A percentile compares a stretch with the other conserved stretches of the same genome.
Evolutionary conservation across 2,888 invertebrate species (phyloP).

Genomic region (Rotaria socialis): DNA sequence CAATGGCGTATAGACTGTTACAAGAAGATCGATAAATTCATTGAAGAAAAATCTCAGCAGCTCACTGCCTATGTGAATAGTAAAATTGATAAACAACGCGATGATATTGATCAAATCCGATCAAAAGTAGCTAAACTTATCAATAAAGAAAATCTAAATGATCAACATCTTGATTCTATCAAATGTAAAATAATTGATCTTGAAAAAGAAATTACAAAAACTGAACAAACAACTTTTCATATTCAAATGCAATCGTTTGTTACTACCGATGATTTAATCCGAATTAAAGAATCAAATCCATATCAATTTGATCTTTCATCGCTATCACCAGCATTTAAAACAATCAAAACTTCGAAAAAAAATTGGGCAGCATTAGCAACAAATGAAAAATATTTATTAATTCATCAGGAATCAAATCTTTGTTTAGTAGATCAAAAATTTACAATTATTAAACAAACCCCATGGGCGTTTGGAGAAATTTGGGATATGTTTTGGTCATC

Average conservation of each 20-base stretch:
- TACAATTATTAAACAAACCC: background rate
- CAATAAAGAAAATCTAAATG: too few relatives aligned
- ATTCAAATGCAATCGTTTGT: background rate
- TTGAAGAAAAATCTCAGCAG: too few relatives aligned
- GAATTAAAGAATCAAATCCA: background rate
- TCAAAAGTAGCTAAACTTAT: too few relatives aligned
- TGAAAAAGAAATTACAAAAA: background rate
- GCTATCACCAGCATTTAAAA: background rate
- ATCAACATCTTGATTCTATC: too few relatives aligned
- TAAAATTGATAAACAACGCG: too few relatives aligned
- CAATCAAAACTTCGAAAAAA: background rate
- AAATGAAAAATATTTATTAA: too few relatives aligned
- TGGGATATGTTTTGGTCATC: conserved; percentile 11
- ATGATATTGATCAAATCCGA: too few relatives aligned
- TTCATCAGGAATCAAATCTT: background rate
- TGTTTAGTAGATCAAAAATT: background rate
- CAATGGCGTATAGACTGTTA: too few relatives aligned
- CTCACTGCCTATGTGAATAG: too few relatives aligned
- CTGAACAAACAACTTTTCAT: background rate
- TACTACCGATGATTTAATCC: background rate
- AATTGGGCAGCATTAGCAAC: background rate
- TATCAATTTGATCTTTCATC: background rate
- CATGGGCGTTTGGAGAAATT: background rate
- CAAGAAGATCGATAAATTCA: too few relatives aligned
- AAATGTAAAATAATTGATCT: too few relatives aligned